Conservation (phyloP, 2,797 vertebrate species). For the Parambassis ranga region DNA sequence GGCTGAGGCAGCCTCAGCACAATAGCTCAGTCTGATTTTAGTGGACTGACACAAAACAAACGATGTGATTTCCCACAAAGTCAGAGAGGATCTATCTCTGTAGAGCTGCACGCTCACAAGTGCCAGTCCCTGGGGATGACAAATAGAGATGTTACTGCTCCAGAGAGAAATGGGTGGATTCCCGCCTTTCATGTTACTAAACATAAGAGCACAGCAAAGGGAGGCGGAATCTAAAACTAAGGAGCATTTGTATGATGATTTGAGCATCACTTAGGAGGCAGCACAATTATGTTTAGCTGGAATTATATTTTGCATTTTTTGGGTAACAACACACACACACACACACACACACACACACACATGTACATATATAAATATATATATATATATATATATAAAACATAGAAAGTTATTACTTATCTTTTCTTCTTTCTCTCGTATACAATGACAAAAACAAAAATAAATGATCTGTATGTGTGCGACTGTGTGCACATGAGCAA, state of each 20-base stretch:
- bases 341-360: too few relatives aligned
- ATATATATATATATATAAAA: background rate
- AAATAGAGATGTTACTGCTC: constrained; percentile 77
- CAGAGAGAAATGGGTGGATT: constrained; percentile 56
- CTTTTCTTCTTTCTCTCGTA: too few relatives aligned
- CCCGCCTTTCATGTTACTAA: constrained; percentile 65
- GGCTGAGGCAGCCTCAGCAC: constrained; percentile 29
- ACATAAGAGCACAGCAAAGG: constrained; percentile 40
- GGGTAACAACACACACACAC: too few relatives aligned
- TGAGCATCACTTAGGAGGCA: background rate
- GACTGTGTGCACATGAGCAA: too few relatives aligned
- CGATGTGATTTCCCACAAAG: constrained; percentile 68
- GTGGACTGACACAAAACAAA: constrained; percentile 78
- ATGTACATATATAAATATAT: background rate
- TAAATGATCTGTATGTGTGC: too few relatives aligned
- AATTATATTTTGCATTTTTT: background rate
- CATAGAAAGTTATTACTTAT: too few relatives aligned
- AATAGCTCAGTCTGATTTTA: constrained; percentile 58
- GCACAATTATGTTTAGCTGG: constrained; percentile 12
- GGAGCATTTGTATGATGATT: background rate
- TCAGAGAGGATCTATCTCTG: constrained; percentile 60
- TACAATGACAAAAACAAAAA: too few relatives aligned
- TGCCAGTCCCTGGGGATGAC: constrained; percentile 67
- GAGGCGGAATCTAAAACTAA: constrained; percentile 18
- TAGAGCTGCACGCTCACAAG: constrained; percentile 65